Evolutionary conservation across 2,113 vertebrate genomes (phyloP).

Genomic region (Pyrgilauda ruficollis): DNA sequence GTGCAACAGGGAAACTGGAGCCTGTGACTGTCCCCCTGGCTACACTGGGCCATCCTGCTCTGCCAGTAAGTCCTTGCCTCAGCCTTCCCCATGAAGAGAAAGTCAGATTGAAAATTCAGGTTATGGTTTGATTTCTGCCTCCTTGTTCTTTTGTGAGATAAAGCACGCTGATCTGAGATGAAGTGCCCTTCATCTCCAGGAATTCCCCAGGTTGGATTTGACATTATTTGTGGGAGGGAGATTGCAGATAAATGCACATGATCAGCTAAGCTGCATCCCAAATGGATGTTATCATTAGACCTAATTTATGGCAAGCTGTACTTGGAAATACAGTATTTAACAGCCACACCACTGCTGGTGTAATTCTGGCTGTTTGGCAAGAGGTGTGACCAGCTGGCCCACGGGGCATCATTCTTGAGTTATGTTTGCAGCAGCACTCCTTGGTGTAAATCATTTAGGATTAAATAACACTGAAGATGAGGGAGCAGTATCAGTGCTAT

Average conservation of each 20-base stretch:
- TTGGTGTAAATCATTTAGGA: neutral
- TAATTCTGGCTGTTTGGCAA: neutral
- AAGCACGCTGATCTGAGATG: neutral
- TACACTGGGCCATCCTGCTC: slow-evolving; percentile 70
- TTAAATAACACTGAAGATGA: neutral
- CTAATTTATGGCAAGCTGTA: neutral
- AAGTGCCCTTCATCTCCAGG: neutral
- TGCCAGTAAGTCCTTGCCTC: slow-evolving; percentile 40
- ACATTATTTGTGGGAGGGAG: neutral
- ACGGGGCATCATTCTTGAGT: neutral
- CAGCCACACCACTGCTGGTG: neutral
- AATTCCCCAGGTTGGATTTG: neutral
- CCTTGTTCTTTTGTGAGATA: neutral
- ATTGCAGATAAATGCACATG: neutral
- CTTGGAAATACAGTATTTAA: neutral
- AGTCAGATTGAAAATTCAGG: neutral
- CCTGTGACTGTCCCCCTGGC: slow-evolving; percentile 69
- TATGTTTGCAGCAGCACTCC: neutral
- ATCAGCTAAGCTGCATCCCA: neutral
- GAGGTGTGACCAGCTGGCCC: neutral
- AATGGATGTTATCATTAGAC: neutral
- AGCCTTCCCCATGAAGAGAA: neutral
- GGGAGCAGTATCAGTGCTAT: neutral
- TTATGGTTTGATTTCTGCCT: neutral
- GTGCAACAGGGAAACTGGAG: slow-evolving; percentile 69